Base-by-base conservation (phyloP, 92 coral and sea anemone genomes). In the Micromussa lordhowensis region DNA sequence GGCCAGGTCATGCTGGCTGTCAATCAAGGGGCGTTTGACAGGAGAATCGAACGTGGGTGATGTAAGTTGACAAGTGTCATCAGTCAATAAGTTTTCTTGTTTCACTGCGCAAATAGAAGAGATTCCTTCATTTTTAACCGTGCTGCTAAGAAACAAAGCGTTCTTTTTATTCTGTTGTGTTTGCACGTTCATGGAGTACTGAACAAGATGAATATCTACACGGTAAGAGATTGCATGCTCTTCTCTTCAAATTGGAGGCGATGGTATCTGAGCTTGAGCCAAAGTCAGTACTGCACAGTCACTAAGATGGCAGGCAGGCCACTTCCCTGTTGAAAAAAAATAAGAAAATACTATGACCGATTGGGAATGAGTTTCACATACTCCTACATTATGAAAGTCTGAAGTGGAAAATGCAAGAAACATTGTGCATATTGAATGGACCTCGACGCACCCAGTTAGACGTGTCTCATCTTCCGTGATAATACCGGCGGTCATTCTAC, bases 11-110 rank as follows among this genome's bases (percentile, higher is more conserved):
- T 66, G n/a, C 5, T 28, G 38, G 34, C 18, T 82, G 55, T 82
- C 76, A 66, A 49, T 64, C 58, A 68, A 64, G 58, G 54, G 58
- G 32, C 59, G 57, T 48, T 82, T 82, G 38, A 31, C 48, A 75
- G 68, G 24, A 26, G 36, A 51, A 31, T 70, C 24, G 31, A 19
- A 38, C 32, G 49, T 31, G 30, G 68, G 5, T 5, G 86, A 83
- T 54, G 44, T 10, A 44, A 6, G n/a, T 5, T 19, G 29, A 66
- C 36, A 32, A 1, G 21, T 80, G 61, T 57, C 53, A 2, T 24
- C 75, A 63, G 5, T 40, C 24, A 48, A 22, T 19, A n/a, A 3
- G 2, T 19, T 55, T 21, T 79, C 40, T 31, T 49, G 38, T 28
- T 29, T 28, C 82, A 53, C 21, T 30, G 38, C 3, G 8, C 82